These are phyloP conservation scores for Manis javanica DNA, from an alignment of 2,797 vertebrate species.

Conservation along the genomic window DNA sequence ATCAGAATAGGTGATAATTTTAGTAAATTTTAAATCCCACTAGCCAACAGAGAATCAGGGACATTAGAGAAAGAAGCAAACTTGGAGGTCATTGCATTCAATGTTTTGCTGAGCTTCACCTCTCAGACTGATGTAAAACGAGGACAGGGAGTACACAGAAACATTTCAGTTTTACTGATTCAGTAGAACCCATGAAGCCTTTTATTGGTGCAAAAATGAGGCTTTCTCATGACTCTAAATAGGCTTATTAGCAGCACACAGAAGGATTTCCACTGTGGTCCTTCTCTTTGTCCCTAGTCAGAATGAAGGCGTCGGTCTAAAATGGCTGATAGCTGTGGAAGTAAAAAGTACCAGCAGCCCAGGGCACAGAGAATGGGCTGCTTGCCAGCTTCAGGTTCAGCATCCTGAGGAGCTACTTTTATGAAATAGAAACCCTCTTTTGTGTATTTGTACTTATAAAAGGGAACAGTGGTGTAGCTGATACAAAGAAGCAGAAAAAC, in stretches of 20 bases:
- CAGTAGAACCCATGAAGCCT: slow-evolving; percentile 63
- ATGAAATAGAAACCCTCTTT: slow-evolving; percentile 64
- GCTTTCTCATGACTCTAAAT: slow-evolving; percentile 77
- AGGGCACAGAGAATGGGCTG: slow-evolving; percentile 2
- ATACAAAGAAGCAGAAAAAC: slow-evolving; percentile 43
- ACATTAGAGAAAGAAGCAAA: slow-evolving; percentile 33
- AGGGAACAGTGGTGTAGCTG: not conserved
- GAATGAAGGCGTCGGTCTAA: slow-evolving; percentile 65
- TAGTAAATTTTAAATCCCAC: slow-evolving; percentile 56
- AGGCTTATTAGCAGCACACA: slow-evolving; percentile 69
- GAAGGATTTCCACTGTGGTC: slow-evolving; percentile 74
- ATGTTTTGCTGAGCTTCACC: slow-evolving; percentile 25
- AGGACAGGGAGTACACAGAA: slow-evolving; percentile 61
- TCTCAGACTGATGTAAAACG: slow-evolving; percentile 46
- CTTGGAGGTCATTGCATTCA: slow-evolving; percentile 59
- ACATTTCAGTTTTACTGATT: slow-evolving; percentile 72
- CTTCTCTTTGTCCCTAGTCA: slow-evolving; percentile 68
- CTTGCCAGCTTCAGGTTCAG: slow-evolving; percentile 35
- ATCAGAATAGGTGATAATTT: slow-evolving; percentile 53
- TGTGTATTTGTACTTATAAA: slow-evolving; percentile 61
- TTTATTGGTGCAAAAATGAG: slow-evolving; percentile 72
- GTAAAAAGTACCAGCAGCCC: not conserved
- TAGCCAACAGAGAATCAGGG: slow-evolving; percentile 1
- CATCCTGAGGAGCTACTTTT: slow-evolving; percentile 66
- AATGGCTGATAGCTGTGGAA: slow-evolving; percentile 66